Percentiles rank a stretch among this genome's conserved stretches.
Evolutionary conservation across 1,140 invertebrate species (phyloP).

Genomic region (Magallana ariakensis): DNA sequence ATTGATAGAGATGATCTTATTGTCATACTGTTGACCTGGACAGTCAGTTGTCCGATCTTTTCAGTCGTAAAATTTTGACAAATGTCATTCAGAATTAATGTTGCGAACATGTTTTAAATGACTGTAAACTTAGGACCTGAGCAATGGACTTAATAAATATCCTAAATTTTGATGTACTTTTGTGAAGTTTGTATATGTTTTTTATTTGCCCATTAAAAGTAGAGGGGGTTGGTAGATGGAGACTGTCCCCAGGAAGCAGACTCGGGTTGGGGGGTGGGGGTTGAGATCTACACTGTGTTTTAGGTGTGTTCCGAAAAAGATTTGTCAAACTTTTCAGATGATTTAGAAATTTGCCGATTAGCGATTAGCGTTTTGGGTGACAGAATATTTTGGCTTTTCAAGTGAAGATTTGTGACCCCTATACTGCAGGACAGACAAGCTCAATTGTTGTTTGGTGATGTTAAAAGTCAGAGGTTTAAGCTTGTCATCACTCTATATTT

Average conservation of each 20-base stretch:
- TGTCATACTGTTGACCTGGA: not conserved
- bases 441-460: constrained; percentile 3
- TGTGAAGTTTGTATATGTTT: no score
- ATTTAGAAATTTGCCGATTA: not conserved
- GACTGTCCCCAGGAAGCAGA: no score
- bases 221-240: no score
- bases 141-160: no score
- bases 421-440: not conserved
- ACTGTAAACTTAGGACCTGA: not conserved
- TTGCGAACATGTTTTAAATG: not conserved
- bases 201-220: no score
- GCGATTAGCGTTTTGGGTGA: not conserved
- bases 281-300: not conserved
- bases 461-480: constrained; percentile 16
- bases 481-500: not conserved
- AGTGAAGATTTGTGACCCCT: not conserved
- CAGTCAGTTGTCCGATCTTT: not conserved
- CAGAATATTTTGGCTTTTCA: not conserved
- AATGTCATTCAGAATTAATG: not conserved
- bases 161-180: no score
- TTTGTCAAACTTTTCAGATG: constrained; percentile 19
- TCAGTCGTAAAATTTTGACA: not conserved
- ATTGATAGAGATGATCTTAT: not conserved
- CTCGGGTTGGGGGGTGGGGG: no score
- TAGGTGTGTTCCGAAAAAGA: constrained; percentile 1